Percentiles rank a stretch among this genome's conserved stretches.
Evolutionary conservation across 2,888 invertebrate genomes (phyloP).

Genomic region (Drosophila pegasa): DNA sequence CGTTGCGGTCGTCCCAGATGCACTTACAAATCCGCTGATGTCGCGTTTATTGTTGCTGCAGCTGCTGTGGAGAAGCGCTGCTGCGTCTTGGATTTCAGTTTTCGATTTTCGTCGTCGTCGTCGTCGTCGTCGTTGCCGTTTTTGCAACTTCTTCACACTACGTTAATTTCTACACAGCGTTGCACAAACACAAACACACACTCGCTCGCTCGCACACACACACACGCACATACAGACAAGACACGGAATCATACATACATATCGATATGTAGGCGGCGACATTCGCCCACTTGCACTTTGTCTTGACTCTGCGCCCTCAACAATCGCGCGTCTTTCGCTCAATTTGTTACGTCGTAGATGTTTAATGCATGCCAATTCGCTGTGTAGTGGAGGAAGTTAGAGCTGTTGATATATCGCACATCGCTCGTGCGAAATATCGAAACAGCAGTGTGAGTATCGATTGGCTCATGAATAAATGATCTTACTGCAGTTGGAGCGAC

Average conservation of each 20-base stretch:
- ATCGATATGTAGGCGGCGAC: conserved; percentile 60
- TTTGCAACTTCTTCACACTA: conserved; percentile 67
- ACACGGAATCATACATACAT: conserved; percentile 46
- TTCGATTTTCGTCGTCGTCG: conserved; percentile 36
- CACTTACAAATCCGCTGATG: conserved; percentile 41
- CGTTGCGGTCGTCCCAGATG: conserved; percentile 3
- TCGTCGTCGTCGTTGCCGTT: conserved; percentile 47
- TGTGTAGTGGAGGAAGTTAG: conserved; percentile 18
- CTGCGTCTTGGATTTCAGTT: conserved; percentile 25
- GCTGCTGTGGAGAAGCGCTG: conserved; percentile 31
- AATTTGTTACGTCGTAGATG: conserved; percentile 44
- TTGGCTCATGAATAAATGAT: conserved; percentile 7
- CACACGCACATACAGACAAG: conserved; percentile 5
- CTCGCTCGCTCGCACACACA: conserved; percentile 2
- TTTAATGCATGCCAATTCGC: conserved; percentile 31
- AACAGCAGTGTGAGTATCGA: conserved; percentile 26
- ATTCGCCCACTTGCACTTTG: conserved; percentile 60
- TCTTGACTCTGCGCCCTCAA: conserved; percentile 37
- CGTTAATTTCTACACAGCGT: conserved; percentile 71
- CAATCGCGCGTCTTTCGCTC: conserved; percentile 46
- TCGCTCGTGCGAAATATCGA: conserved; percentile 12
- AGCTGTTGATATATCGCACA: conserved; percentile 22
- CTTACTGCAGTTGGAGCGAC: background rate
- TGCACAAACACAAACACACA: conserved; percentile 44
- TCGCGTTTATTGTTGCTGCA: conserved; percentile 31